These are phyloP conservation scores for Darevskia nairensis DNA, from an alignment of 2,797 vertebrate genomes.

Conservation along the genomic window DNA sequence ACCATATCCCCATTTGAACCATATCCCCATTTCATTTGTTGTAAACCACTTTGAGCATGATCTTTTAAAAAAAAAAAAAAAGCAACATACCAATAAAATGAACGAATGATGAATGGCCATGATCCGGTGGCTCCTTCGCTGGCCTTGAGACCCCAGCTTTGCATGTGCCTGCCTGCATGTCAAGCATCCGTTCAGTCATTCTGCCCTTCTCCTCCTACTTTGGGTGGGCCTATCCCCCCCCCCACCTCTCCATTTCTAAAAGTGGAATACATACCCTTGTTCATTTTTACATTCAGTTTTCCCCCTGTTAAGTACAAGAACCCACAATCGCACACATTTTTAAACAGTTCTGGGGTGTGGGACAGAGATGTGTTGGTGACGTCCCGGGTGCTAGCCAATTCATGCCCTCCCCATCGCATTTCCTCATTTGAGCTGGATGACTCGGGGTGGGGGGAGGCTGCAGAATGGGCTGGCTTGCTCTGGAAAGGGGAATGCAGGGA, in stretches of 20 bases:
- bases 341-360: not conserved
- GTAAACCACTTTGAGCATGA: no score
- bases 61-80: no score
- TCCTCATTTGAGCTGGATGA: not conserved
- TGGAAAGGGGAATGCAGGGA: no score
- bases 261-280: not conserved
- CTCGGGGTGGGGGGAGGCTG: no score
- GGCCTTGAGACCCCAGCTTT: not conserved
- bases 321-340: not conserved
- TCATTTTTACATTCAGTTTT: not conserved
- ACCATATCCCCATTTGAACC: no score
- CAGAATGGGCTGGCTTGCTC: no score
- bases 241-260: not conserved
- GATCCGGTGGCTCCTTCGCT: not conserved
- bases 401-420: not conserved
- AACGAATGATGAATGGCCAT: no score
- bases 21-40: no score
- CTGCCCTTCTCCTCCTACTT: not conserved
- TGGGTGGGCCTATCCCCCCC: not conserved
- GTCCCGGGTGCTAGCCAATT: not conserved
- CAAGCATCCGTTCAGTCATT: no score
- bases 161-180: not conserved
- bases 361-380: not conserved
- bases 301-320: not conserved
- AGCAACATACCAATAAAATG: no score